Conservation (phyloP, 2,888 invertebrate genomes). For the Cecidostiba fungosa region DNA sequence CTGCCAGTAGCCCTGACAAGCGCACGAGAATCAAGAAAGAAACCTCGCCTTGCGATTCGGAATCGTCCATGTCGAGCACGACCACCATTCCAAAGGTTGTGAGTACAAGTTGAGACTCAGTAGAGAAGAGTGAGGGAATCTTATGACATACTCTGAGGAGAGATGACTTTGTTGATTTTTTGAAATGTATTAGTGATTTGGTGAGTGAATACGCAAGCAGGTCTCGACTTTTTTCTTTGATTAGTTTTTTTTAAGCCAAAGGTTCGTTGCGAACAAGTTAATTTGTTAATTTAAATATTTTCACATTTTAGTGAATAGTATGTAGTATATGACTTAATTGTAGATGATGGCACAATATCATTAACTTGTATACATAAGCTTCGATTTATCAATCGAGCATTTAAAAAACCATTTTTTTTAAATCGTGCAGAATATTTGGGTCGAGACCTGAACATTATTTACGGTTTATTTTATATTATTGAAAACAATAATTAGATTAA, state of each 20-base stretch:
- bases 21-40: slow-evolving; percentile 42
- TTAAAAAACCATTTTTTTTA: background rate
- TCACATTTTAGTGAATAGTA: background rate
- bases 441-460: too few species aligned
- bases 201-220: background rate
- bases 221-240: background rate
- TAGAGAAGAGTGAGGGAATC: background rate
- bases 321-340: background rate
- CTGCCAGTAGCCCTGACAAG: background rate
- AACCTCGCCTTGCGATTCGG: background rate
- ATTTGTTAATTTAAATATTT: background rate
- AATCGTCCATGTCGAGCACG: background rate
- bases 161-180: background rate
- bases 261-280: background rate
- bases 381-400: too few species aligned
- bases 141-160: background rate
- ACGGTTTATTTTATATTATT: background rate
- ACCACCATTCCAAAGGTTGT: background rate
- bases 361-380: background rate
- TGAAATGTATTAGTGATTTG: background rate
- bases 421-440: background rate
- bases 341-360: background rate
- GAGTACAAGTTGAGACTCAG: background rate
- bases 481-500: background rate
- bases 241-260: background rate